Evolutionary conservation across 2,888 invertebrate genomes (phyloP).

Genomic region (Andricus curvator): DNA sequence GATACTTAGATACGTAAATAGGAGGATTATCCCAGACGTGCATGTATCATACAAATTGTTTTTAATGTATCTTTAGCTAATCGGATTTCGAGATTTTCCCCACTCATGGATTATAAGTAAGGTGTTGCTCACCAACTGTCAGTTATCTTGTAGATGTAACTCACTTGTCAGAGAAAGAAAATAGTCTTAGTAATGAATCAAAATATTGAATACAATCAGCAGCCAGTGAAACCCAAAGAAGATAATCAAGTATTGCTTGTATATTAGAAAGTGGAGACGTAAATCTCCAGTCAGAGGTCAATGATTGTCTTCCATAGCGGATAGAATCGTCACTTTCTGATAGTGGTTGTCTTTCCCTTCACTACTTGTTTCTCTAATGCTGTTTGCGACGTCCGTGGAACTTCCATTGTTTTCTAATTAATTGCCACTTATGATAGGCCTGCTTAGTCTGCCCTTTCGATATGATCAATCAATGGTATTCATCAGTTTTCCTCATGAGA

Average conservation of each 20-base stretch:
- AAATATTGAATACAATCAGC: not conserved
- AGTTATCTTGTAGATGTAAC: not conserved
- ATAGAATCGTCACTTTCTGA: slow-evolving; percentile 25
- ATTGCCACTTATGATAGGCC: slow-evolving; percentile 36
- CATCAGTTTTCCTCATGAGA: slow-evolving; percentile 13
- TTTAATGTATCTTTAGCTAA: not conserved
- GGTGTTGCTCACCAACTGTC: not conserved
- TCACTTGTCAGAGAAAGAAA: slow-evolving; percentile 5
- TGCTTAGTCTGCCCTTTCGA: slow-evolving; percentile 34
- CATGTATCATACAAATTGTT: not conserved
- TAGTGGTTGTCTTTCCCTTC: slow-evolving; percentile 11
- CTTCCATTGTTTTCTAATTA: slow-evolving; percentile 36
- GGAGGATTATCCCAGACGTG: not conserved
- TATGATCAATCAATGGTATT: slow-evolving; percentile 25
- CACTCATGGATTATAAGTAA: not conserved
- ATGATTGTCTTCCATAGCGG: not conserved
- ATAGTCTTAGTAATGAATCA: not conserved
- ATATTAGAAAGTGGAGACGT: not conserved
- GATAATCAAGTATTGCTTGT: not conserved
- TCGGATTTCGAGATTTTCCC: slow-evolving; percentile 28
- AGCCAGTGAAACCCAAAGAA: not conserved
- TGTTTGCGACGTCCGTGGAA: slow-evolving; percentile 13
- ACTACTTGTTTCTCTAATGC: slow-evolving; percentile 18
- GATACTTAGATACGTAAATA: slow-evolving; percentile 8
- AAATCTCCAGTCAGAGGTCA: slow-evolving; percentile 4